phyloP scores from a whole-genome alignment of 53 echinoderm and acorn worm genomes.

The Echinarachnius parma region DNA sequence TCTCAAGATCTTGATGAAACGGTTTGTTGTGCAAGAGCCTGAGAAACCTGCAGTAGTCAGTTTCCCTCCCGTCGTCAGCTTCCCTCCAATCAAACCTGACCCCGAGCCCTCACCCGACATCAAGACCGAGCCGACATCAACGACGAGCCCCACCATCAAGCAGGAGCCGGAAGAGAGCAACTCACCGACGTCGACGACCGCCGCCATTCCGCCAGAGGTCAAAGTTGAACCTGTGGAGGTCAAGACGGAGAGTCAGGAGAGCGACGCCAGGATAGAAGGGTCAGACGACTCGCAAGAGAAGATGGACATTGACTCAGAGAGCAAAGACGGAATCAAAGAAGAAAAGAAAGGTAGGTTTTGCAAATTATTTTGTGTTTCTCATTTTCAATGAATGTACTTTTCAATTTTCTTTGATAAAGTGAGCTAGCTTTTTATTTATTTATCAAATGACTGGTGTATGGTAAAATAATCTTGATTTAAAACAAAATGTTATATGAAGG shows the following conservation, averaged over 20 bases:
- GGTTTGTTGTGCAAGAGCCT: conserved; percentile 43
- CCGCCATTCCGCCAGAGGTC: conserved; percentile 31
- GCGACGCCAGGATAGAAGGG: conserved; percentile 41
- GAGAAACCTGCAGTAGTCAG: conserved; percentile 38
- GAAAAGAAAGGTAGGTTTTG: conserved; percentile 44
- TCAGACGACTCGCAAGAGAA: conserved; percentile 50
- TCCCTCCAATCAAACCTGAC: conserved; percentile 43
- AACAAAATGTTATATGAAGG: too few species aligned
- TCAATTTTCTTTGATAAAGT: too few species aligned
- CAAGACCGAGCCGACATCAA: conserved; percentile 32
- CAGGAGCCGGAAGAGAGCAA: conserved; percentile 8
- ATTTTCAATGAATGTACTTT: too few species aligned
- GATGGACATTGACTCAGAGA: conserved; percentile 56
- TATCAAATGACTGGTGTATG: too few species aligned
- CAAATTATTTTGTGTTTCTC: too few species aligned
- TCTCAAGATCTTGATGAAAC: conserved; percentile 66
- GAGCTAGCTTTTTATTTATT: too few species aligned
- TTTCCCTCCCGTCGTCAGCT: conserved; percentile 32
- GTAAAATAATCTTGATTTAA: too few species aligned
- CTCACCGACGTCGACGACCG: too few species aligned
- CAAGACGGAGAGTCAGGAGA: conserved; percentile 37
- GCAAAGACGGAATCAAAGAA: conserved; percentile 52
- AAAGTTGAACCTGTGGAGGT: conserved; percentile 45
- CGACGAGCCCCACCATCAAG: conserved; percentile 5
- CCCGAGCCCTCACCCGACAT: conserved; percentile 35